Base-by-base conservation (phyloP, 1,140 invertebrate genomes). In the Aphis craccivora region DNA sequence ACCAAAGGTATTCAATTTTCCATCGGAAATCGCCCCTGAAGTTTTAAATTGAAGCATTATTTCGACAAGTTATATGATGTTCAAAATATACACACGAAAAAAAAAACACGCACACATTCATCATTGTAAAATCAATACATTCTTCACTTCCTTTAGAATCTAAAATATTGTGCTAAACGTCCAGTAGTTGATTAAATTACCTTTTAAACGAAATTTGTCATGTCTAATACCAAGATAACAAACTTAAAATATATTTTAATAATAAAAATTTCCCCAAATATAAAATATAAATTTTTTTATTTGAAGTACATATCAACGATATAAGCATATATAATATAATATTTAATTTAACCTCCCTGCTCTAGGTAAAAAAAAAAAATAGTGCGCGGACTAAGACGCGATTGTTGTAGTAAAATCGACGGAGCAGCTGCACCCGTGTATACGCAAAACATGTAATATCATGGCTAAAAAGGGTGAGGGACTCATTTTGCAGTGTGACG, bases 381-480 rank as follows among this genome's bases (percentile, higher is more conserved):
- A 86, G 14, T 55, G 23, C 14, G 45, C 11, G 45, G 23, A 92
- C 45, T 84, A 92, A 92, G 76, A 92, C 25, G 35, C 48, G 91
- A n/a, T 93, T 86, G 91, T 86, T 86, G n/a, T 14, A 53, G 48
- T 55, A 55, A 93, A 55, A 93, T 86, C 51, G 48, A 86, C 81
- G 81, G 30, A 84, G 48, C 91, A 93, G 91, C 91, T 93, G 91
- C 91, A 53, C 81, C 35, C 91, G 43, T 83, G 45, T 55, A 92
- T 37, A 35, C 91, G 48, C 35, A 76, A 91, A 40, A 53, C 89
- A 67, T 40, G 89, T 90, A 90, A 67, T 60, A 60, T 40, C 48
- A 25, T 22, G 35, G 81, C 81, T 37, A 53, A 86, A 92, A 93
- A 93, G 91, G 91, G 91, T 93, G 91, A 93, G 91, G 91, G 91